phyloP scores from a whole-genome alignment of 2,113 vertebrate genomes.

The Chaetodon trifascialis region DNA sequence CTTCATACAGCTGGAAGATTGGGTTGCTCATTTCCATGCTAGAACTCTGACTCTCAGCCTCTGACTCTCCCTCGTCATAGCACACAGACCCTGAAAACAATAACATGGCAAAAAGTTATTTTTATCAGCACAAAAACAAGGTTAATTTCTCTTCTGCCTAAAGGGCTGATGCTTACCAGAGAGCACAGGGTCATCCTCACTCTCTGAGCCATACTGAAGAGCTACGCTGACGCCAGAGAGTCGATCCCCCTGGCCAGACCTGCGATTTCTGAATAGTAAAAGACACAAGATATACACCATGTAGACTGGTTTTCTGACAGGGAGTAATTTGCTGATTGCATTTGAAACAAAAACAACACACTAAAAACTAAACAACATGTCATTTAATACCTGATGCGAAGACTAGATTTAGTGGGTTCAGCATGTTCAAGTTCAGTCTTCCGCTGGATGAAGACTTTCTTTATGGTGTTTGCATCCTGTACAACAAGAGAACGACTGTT shows the following conservation, averaged over 20 bases:
- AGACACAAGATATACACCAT: background rate
- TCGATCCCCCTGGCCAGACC: conserved; percentile 94
- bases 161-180: conserved; percentile 85
- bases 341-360: background rate
- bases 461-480: conserved; percentile 98
- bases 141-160: background rate
- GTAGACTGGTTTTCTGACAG: background rate
- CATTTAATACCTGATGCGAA: conserved; percentile 92
- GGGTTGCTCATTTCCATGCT: conserved; percentile 94
- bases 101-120: background rate
- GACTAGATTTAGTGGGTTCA: conserved; percentile 94
- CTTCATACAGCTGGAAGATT: conserved; percentile 96
- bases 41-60: conserved; percentile 95
- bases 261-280: conserved; percentile 89
- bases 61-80: conserved; percentile 94
- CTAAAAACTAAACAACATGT: background rate
- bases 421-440: conserved; percentile 96
- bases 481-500: conserved; percentile 56
- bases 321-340: background rate
- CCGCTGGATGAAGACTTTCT: conserved; percentile 97
- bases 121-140: background rate
- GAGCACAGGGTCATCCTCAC: conserved; percentile 95
- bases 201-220: conserved; percentile 96
- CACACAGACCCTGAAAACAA: conserved; percentile 83
- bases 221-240: conserved; percentile 94